phyloP scores from a whole-genome alignment of 2,888 invertebrate species.

The Fissipunctia ypsillon region DNA sequence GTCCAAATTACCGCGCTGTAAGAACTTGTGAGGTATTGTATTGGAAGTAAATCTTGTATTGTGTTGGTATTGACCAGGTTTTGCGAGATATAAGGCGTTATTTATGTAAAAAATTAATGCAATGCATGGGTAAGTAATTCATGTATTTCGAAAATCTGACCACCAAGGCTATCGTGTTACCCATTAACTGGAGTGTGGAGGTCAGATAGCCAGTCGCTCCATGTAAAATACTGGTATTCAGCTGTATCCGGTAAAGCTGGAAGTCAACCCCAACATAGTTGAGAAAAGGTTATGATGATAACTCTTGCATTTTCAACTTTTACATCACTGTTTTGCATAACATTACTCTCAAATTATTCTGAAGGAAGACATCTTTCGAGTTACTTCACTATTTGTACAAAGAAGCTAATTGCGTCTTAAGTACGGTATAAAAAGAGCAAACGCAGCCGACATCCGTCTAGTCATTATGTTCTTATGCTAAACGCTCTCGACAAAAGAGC shows the following conservation, averaged over 20 bases:
- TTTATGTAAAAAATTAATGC: neutral
- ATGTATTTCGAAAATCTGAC: neutral
- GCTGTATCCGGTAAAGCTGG: neutral
- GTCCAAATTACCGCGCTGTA: constrained; percentile 68
- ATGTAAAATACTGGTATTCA: neutral
- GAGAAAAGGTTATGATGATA: neutral
- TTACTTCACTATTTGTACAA: constrained; percentile 6
- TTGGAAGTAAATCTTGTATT: constrained; percentile 62
- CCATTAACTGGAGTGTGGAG: neutral
- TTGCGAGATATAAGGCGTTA: neutral
- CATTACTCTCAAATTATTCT: neutral
- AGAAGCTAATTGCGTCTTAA: constrained; percentile 36
- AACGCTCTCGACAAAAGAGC: constrained; percentile 43
- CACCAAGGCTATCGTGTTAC: neutral
- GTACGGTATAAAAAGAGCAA: constrained; percentile 33
- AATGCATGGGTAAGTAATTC: neutral
- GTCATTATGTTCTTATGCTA: constrained; percentile 47
- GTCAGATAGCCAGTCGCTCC: neutral
- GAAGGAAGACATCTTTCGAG: neutral
- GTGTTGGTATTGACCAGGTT: constrained; percentile 39
- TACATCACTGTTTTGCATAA: neutral
- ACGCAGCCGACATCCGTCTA: constrained; percentile 33
- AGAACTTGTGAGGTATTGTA: constrained; percentile 61
- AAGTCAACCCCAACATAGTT: neutral
- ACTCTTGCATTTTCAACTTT: neutral